These are phyloP conservation scores for Onychostruthus taczanowskii DNA, from an alignment of 2,113 vertebrate genomes.

Conservation along the genomic window DNA sequence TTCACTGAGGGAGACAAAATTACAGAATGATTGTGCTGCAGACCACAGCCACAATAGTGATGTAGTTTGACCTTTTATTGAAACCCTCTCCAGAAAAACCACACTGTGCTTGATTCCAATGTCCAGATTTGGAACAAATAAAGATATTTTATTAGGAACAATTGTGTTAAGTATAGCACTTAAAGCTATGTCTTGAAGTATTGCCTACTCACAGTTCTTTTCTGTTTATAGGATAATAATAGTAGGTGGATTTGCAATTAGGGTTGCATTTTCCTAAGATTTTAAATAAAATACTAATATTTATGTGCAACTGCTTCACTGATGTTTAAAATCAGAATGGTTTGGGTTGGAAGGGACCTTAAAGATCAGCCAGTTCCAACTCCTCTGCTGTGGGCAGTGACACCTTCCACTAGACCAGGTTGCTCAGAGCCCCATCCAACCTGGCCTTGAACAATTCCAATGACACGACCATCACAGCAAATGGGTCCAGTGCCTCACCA, in stretches of 20 bases:
- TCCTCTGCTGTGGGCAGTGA: neutral
- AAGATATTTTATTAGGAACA: neutral
- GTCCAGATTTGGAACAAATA: constrained; percentile 22
- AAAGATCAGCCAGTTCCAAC: neutral
- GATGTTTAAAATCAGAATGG: neutral
- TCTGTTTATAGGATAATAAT: constrained; percentile 8
- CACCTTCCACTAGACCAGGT: neutral
- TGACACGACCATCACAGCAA: neutral
- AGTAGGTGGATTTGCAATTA: constrained; percentile 37
- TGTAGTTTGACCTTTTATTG: neutral
- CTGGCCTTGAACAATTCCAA: neutral
- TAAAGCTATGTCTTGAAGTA: neutral
- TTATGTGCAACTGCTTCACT: neutral
- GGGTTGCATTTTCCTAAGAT: constrained; percentile 25
- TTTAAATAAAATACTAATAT: constrained; percentile 41
- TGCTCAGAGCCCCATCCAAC: neutral
- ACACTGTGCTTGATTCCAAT: neutral
- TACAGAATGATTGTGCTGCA: neutral
- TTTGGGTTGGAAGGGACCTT: neutral
- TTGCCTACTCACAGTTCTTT: neutral
- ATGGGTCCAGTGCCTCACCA: neutral
- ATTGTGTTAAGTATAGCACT: constrained; percentile 7
- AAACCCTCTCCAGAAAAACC: neutral
- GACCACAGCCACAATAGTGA: neutral
- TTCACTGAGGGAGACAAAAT: neutral